Evolutionary conservation across 2,888 invertebrate species (phyloP).

Genomic region (Busseola fusca): DNA sequence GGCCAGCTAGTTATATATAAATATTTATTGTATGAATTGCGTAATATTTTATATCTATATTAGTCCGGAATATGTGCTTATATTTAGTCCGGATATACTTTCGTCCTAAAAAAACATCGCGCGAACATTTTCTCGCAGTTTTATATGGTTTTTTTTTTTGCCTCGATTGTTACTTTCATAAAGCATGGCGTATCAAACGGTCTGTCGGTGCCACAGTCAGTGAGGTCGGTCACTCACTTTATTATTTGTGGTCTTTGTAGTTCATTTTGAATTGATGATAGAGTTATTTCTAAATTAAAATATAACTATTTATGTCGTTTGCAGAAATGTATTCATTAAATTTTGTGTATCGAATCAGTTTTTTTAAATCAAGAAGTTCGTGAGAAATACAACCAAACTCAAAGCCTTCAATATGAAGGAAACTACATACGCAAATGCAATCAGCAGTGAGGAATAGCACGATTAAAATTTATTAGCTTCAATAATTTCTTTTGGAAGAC

Average conservation of each 20-base stretch:
- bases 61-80: not conserved
- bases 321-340: constrained; percentile 27
- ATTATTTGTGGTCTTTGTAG: constrained; percentile 31
- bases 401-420: constrained; percentile 3
- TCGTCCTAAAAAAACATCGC: not conserved
- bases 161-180: constrained; percentile 13
- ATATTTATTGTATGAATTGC: constrained; percentile 5
- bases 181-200: constrained; percentile 40
- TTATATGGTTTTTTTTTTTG: constrained; percentile 31
- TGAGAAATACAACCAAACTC: not conserved
- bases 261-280: constrained; percentile 30
- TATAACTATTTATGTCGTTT: constrained; percentile 9
- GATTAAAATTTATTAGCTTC: not conserved
- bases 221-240: constrained; percentile 51
- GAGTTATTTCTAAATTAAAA: constrained; percentile 25
- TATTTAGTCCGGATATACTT: too few species aligned
- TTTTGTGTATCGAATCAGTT: not conserved
- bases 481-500: not conserved
- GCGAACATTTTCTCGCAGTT: not conserved
- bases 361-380: not conserved
- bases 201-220: constrained; percentile 13
- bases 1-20: too few species aligned
- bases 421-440: not conserved
- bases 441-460: not conserved
- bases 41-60: not conserved